These are phyloP conservation scores for Metaphire vulgaris DNA, from an alignment of 1,140 invertebrate species.

Conservation along the genomic window DNA sequence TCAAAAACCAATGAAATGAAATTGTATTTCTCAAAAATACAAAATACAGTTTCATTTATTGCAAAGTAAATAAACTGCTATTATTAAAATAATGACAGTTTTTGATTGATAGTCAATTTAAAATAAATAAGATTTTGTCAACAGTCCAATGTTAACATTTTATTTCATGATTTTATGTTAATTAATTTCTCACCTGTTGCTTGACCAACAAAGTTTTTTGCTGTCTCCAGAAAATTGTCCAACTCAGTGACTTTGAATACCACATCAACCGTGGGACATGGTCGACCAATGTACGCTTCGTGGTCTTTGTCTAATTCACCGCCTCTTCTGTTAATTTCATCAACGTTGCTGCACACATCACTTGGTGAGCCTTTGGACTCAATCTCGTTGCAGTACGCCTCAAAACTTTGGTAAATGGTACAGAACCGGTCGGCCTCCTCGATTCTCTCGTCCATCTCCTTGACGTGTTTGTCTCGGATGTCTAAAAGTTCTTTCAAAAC, in stretches of 20 bases:
- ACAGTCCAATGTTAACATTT: too few relatives aligned
- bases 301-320: not conserved
- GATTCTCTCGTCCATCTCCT: not conserved
- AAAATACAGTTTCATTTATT: too few relatives aligned
- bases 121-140: too few relatives aligned
- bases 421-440: not conserved
- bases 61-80: too few relatives aligned
- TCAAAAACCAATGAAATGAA: too few relatives aligned
- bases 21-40: too few relatives aligned
- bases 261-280: not conserved
- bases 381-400: not conserved
- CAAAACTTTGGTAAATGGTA: not conserved
- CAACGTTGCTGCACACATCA: not conserved
- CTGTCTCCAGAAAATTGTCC: not conserved
- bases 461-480: not conserved
- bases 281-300: not conserved
- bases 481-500: not conserved
- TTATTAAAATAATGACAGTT: too few relatives aligned
- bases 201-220: not conserved
- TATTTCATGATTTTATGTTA: too few relatives aligned
- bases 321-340: not conserved
- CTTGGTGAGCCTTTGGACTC: not conserved
- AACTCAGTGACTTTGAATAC: not conserved
- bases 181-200: not conserved
- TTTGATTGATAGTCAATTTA: too few relatives aligned